A percentile compares a stretch with the other conserved stretches of the same genome.
Evolutionary conservation across 2,888 invertebrate genomes (phyloP).

Genomic region (Aromia moschata): DNA sequence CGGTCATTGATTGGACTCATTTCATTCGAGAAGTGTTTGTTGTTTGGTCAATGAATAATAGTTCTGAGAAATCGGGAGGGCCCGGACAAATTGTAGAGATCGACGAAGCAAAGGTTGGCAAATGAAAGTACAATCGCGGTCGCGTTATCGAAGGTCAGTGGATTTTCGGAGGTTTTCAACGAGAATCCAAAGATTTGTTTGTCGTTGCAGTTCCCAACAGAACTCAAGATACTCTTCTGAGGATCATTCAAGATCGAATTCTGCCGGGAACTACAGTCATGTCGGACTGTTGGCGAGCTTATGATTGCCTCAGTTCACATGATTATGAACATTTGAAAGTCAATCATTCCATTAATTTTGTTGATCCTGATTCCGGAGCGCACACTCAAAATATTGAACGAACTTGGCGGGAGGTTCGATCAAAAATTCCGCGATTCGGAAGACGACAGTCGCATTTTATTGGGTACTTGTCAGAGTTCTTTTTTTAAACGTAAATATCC

Average conservation of each 20-base stretch:
- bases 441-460: background rate
- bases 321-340: conserved; percentile 40
- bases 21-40: conserved; percentile 19
- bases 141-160: conserved; percentile 37
- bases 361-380: conserved; percentile 41
- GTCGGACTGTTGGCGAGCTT: conserved; percentile 47
- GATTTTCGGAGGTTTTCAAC: conserved; percentile 40
- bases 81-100: conserved; percentile 36
- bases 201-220: conserved; percentile 21
- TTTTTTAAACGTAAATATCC: background rate
- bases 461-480: background rate
- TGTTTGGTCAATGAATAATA: too few relatives aligned
- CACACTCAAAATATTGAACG: conserved; percentile 43
- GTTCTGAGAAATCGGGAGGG: conserved; percentile 31
- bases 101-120: conserved; percentile 39
- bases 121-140: conserved; percentile 41
- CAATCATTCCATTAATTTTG: conserved; percentile 43
- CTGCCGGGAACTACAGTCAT: conserved; percentile 43
- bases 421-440: conserved; percentile 30
- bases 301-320: conserved; percentile 39
- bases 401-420: conserved; percentile 36
- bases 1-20: background rate
- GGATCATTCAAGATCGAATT: conserved; percentile 39
- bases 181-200: conserved; percentile 27
- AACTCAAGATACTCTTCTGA: conserved; percentile 22